phyloP scores from a whole-genome alignment of 2,113 vertebrate genomes.

The Hypomesus transpacificus region DNA sequence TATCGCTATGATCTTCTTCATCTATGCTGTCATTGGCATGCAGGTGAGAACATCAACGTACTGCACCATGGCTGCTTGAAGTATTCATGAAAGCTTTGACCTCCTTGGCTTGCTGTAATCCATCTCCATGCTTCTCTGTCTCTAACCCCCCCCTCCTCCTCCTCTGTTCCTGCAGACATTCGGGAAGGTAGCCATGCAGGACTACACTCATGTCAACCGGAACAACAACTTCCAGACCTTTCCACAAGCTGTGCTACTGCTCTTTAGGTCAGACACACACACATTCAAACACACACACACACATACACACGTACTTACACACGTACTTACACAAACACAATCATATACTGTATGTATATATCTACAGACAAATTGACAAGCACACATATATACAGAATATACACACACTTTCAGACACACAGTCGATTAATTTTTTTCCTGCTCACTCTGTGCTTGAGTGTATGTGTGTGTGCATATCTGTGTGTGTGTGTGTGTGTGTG shows the following conservation, averaged over 20 bases:
- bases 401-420: not conserved
- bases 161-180: conserved; percentile 71
- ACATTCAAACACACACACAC: not conserved
- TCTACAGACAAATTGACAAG: too few species aligned
- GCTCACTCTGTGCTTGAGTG: conserved; percentile 63
- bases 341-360: too few species aligned
- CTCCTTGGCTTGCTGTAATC: not conserved
- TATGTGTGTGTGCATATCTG: not conserved
- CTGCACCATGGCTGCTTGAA: not conserved
- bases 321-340: not conserved
- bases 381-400: too few species aligned
- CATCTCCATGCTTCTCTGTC: not conserved
- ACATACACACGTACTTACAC: not conserved
- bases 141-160: not conserved
- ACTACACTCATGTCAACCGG: conserved; percentile 82
- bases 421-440: conserved; percentile 24
- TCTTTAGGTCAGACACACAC: conserved; percentile 75
- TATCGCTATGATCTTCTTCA: conserved; percentile 96
- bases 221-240: conserved; percentile 95
- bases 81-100: not conserved
- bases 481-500: not conserved
- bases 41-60: conserved; percentile 67
- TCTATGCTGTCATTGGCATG: conserved; percentile 93
- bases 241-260: conserved; percentile 85
- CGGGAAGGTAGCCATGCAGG: conserved; percentile 89